A percentile compares a stretch with the other conserved stretches of the same genome.
phyloP scores from a whole-genome alignment of 2,113 vertebrate genomes.

The Poeciliopsis retropinna region DNA sequence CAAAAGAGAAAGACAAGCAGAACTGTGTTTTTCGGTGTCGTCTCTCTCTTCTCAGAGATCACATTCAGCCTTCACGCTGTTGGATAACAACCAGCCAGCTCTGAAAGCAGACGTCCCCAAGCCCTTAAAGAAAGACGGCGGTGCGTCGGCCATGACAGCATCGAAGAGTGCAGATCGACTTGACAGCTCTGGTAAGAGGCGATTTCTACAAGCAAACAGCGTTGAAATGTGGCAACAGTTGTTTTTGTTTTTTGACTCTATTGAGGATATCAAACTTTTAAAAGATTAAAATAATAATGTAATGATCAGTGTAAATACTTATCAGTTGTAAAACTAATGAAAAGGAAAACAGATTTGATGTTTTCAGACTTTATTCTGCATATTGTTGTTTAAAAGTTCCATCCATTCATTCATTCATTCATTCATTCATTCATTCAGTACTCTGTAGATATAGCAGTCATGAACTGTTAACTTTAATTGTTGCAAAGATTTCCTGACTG shows the following conservation, averaged over 20 bases:
- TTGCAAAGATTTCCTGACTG: no score
- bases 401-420: no score
- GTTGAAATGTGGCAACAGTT: background rate
- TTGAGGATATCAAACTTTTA: no score
- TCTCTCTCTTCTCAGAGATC: constrained; percentile 59
- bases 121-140: constrained; percentile 71
- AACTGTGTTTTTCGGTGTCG: background rate
- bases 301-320: background rate
- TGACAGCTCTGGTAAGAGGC: constrained; percentile 84
- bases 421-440: no score
- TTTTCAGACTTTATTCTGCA: no score
- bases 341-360: background rate
- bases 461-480: no score
- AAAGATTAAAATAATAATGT: background rate
- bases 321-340: background rate
- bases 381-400: no score
- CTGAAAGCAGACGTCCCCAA: constrained; percentile 25
- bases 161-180: constrained; percentile 88
- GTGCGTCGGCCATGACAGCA: constrained; percentile 68
- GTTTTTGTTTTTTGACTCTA: background rate
- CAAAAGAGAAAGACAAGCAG: background rate
- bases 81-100: constrained; percentile 45
- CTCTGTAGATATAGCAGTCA: no score
- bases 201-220: background rate
- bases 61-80: constrained; percentile 65